Evolutionary conservation across 2,113 vertebrate species (phyloP).

Genomic region (rabbit (Oryctolagus cuniculus)): DNA sequence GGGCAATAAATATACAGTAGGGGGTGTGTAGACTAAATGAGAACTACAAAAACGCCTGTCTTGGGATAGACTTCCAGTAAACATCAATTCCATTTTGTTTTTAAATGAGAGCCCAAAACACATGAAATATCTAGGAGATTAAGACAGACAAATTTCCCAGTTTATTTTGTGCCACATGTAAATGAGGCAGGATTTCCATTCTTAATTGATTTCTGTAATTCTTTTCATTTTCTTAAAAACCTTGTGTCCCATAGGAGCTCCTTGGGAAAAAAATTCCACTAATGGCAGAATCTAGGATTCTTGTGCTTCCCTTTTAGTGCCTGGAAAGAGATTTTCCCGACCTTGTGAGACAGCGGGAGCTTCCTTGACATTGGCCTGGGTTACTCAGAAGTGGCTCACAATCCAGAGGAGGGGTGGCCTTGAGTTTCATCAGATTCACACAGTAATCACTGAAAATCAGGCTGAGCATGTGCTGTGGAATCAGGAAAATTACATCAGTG

Average conservation of each 20-base stretch:
- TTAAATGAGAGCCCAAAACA: constrained; percentile 26
- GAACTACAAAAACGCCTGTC: neutral
- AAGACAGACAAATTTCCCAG: constrained; percentile 15
- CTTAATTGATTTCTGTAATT: constrained; percentile 46
- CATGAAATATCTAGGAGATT: constrained; percentile 15
- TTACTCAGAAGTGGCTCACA: neutral
- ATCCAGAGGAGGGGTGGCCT: neutral
- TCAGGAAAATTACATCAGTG: constrained; percentile 55
- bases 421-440: neutral
- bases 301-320: neutral
- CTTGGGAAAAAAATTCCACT: neutral
- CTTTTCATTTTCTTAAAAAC: constrained; percentile 44
- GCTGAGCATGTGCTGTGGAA: neutral
- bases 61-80: neutral
- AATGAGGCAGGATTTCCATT: constrained; percentile 44
- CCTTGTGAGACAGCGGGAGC: neutral
- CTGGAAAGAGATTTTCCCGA: neutral
- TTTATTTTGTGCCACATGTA: constrained; percentile 41
- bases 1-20: constrained; percentile 38
- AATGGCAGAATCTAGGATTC: neutral
- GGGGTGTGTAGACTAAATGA: neutral
- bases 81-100: constrained; percentile 26
- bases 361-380: neutral
- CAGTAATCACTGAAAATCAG: constrained; percentile 47
- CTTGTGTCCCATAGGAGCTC: neutral